Evolutionary conservation across 2,888 invertebrate genomes (phyloP).

Genomic region (Epirrita christyi): DNA sequence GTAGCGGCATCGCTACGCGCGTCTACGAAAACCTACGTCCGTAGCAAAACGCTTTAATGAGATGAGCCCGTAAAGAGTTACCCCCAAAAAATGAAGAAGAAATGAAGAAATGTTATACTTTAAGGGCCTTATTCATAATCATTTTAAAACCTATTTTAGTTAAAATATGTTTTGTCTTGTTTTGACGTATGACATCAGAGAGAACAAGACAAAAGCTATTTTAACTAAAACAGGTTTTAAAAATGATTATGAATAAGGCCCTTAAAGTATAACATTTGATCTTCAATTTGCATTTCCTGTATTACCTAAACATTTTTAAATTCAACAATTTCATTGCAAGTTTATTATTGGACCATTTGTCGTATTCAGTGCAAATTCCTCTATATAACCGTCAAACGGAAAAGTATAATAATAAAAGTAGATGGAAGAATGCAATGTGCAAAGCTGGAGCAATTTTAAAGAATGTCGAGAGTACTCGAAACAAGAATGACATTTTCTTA

Average conservation of each 20-base stretch:
- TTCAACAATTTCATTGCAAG: not conserved
- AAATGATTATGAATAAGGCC: too few species aligned
- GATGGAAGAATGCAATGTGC: constrained; percentile 29
- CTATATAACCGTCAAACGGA: not conserved
- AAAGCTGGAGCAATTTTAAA: constrained; percentile 32
- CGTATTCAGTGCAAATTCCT: too few species aligned
- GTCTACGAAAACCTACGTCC: not conserved
- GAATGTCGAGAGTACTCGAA: constrained; percentile 28
- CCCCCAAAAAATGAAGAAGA: too few species aligned
- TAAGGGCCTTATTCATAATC: too few species aligned
- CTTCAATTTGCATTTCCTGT: too few species aligned
- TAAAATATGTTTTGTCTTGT: too few species aligned
- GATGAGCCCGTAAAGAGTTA: not conserved
- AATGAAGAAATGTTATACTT: too few species aligned
- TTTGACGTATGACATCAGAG: too few species aligned
- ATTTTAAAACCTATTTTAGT: too few species aligned
- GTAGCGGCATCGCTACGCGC: not conserved
- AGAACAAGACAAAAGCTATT: too few species aligned
- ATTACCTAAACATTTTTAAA: not conserved
- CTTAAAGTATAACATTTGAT: too few species aligned
- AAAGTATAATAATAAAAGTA: not conserved
- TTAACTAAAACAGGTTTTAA: too few species aligned
- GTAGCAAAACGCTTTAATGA: not conserved
- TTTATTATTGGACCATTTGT: not conserved
- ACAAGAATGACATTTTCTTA: constrained; percentile 33